Evolutionary conservation across 2,113 vertebrate species (phyloP), one percentile per base, ranked within the genome.

Genomic region (Ptilorrhoa leucosticta): DNA sequence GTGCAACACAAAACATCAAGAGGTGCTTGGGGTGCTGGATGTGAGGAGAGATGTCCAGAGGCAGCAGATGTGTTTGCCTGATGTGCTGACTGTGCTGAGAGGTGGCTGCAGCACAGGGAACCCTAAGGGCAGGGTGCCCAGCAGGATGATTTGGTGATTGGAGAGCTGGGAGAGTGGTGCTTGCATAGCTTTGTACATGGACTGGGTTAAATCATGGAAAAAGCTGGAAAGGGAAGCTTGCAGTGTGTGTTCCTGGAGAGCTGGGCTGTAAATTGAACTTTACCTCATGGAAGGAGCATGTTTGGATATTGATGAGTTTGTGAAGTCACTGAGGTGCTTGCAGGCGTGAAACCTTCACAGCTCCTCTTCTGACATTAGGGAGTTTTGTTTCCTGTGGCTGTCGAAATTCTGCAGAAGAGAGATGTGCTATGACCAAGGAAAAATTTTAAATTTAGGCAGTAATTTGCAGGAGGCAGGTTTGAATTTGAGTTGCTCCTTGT

Each of bases 251-350:
- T 90, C 24, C 12, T 53, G 21, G 15, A 22, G 58, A 61, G 31
- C 31, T 50, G 42, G 15, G 1, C 4, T 85, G 10, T 8, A 16
- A 64, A 42, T 7, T 2, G 22, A 45, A 2, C 23, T 56, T 0
- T 14, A 78, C 21, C 39, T 63, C 18, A 8, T 11, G 57, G 22
- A 17, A 71, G 17, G 53, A 47, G 15, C 0, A 1, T 0, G 0
- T 57, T 53, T 53, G 21, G 40, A 6, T 42, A 0, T 8, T 13
- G 53, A 16, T 35, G 53, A 8, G 2, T 45, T 56, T 15, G 17
- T 57, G 21, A 15, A 26, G 51, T 53, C 51, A 7, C 11, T 28
- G 51, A 84, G 61, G 47, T 33, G 23, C 21, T 42, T 30, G 21
- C 11, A 23, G 63, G 28, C 0, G 1, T 54, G 39, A 54, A 68